Base-by-base conservation (phyloP, 1,140 invertebrate species). In the Scaptomyza hsui region DNA sequence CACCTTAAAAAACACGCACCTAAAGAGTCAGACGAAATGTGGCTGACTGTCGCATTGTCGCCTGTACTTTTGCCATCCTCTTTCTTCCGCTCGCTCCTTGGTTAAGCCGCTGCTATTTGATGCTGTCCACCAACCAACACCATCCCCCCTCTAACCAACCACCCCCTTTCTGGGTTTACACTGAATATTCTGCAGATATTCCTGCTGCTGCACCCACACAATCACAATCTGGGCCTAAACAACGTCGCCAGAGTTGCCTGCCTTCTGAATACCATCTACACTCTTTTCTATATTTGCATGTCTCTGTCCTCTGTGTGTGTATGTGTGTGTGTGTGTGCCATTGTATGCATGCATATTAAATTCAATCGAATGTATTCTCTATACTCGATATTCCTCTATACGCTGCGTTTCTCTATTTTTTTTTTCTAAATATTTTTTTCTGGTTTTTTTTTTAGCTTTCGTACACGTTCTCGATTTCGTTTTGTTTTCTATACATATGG, bases 261-360 rank as follows among this genome's bases (percentile, higher is more conserved):
- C 26, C 45, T 39, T 4, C 29, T 48, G 35, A 1, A 37, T 39
- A 21, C 39, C 44, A 7, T 18, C 45, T 19, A 16, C 41, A 42
- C 16, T 21, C 37, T 21, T 24, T 15, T 29, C 29, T 48, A 29
- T 44, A 39, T 19, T 37, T 39, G 32, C 52, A 42, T 70, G 13
- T 47, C 37, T 32, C 37, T 32, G 18, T 44, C 16, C 9, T 48
- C 16, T 51, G 55, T 59, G 51, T 60, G 26, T 47, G 18, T 49
- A 49, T 65, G 53, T 72, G 42, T 64, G 56, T 47, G 44, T 32
- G 48, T 79, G 39, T 71, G 26, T 85, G 70, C 77, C 82, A 88
- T 86, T 86, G 82, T 86, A 86, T 86, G 82, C 82, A 86, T 89
- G 86, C 86, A 89, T 89, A 89, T 89, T 89, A 89, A 89, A 89